Conservation (phyloP, 1,140 invertebrate genomes). For the Zaprionus taronus region DNA sequence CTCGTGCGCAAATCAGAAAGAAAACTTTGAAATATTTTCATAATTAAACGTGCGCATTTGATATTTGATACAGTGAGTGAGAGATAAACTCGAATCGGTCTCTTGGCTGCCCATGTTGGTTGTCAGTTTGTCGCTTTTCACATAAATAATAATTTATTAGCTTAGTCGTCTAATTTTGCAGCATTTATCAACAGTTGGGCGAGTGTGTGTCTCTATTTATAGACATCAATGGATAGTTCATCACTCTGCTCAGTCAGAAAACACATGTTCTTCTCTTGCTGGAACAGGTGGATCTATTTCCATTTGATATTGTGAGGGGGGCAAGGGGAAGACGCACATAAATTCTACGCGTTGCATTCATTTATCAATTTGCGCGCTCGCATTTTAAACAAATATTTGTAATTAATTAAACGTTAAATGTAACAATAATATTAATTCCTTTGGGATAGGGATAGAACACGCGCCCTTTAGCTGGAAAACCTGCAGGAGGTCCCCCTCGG, state of each 20-base stretch:
- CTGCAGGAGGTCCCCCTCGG: conserved; percentile 48
- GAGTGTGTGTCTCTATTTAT: conserved; percentile 60
- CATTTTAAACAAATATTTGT: conserved; percentile 76
- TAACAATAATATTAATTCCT: conserved; percentile 56
- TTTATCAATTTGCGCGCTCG: conserved; percentile 68
- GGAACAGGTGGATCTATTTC: conserved; percentile 61
- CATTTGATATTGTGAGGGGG: background rate
- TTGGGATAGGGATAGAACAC: conserved; percentile 29
- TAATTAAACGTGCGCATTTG: conserved; percentile 72
- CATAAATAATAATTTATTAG: conserved; percentile 76
- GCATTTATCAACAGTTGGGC: conserved; percentile 68
- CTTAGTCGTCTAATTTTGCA: conserved; percentile 75
- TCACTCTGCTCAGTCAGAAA: conserved; percentile 27
- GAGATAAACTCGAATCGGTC: background rate
- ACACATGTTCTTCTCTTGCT: conserved; percentile 59
- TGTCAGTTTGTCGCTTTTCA: conserved; percentile 66
- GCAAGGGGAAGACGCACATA: conserved; percentile 47
- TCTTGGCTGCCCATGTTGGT: conserved; percentile 15
- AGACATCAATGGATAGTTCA: conserved; percentile 49
- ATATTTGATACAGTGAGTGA: conserved; percentile 57
- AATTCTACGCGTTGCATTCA: conserved; percentile 60
- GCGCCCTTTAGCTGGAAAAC: conserved; percentile 68
- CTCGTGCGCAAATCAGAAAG: conserved; percentile 21
- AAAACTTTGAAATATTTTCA: conserved; percentile 46
- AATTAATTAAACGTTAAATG: conserved; percentile 70